phyloP scores from a whole-genome alignment of 2,113 vertebrate genomes.

The Oreochromis tanganicae region DNA sequence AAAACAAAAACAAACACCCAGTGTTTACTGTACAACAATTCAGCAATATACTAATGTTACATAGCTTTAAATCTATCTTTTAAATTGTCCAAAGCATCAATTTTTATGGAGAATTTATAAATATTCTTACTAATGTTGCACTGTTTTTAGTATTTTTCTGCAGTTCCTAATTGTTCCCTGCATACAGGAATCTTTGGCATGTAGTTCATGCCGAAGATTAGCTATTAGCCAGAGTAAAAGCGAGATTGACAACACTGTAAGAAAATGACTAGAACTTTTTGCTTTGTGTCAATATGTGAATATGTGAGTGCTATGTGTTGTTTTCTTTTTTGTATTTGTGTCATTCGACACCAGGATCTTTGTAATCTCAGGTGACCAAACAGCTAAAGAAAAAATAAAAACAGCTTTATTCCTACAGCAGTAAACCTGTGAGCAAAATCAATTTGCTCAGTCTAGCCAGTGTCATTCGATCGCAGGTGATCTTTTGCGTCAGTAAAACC shows the following conservation, averaged over 20 bases:
- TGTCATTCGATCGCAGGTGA: conserved; percentile 16
- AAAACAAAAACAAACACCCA: neutral
- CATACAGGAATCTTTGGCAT: neutral
- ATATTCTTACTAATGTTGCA: neutral
- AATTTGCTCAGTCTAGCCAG: neutral
- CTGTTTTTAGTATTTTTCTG: neutral
- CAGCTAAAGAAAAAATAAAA: neutral
- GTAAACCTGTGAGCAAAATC: neutral
- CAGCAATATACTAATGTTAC: neutral
- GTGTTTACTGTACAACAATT: neutral
- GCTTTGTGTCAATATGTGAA: neutral
- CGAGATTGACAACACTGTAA: neutral
- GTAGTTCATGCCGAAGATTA: too few relatives aligned
- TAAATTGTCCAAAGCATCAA: neutral
- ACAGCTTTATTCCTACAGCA: neutral
- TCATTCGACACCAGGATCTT: neutral
- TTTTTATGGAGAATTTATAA: neutral
- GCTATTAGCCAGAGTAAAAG: neutral
- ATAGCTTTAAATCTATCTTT: neutral
- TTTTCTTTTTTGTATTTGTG: neutral
- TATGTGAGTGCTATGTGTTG: neutral
- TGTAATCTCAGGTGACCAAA: neutral
- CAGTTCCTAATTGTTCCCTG: too few relatives aligned
- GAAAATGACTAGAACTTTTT: neutral
- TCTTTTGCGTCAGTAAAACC: conserved; percentile 9